These are phyloP conservation scores for Apis cerana DNA, from an alignment of 1,140 invertebrate species.

Conservation along the genomic window DNA sequence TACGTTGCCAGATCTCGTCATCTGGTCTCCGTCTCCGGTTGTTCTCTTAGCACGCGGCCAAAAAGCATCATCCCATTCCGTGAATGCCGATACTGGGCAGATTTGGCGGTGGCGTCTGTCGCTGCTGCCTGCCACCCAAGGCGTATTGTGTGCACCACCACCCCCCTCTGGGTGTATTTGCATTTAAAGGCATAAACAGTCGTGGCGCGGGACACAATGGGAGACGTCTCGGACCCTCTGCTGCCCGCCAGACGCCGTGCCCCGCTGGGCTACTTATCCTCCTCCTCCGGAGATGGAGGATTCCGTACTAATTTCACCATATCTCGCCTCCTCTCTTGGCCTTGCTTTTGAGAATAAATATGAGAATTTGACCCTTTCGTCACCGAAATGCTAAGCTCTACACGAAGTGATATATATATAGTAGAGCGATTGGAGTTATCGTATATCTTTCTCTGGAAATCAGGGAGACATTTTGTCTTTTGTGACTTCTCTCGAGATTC, in stretches of 20 bases:
- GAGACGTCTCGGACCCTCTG: constrained; percentile 32
- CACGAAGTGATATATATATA: too few species aligned
- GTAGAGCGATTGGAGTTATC: too few species aligned
- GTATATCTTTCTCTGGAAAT: too few species aligned
- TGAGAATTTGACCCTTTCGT: too few species aligned
- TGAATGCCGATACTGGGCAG: constrained; percentile 8
- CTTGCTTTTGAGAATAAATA: too few species aligned
- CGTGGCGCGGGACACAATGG: constrained; percentile 6
- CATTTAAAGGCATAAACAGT: constrained; percentile 66
- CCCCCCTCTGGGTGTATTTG: constrained; percentile 58
- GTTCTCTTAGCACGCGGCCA: constrained; percentile 42
- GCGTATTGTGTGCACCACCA: constrained; percentile 39
- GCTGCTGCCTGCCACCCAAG: constrained; percentile 64
- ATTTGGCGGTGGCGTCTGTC: constrained; percentile 60
- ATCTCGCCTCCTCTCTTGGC: too few species aligned
- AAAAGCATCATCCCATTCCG: too few species aligned
- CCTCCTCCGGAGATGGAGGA: too few species aligned
- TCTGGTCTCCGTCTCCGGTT: constrained; percentile 49
- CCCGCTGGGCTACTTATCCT: constrained; percentile 57
- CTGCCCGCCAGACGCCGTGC: constrained; percentile 47
- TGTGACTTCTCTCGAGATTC: too few species aligned
- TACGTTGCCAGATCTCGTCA: constrained; percentile 61
- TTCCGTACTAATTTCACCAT: constrained; percentile 51
- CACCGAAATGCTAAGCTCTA: too few species aligned
- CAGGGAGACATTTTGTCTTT: too few species aligned